These are phyloP conservation scores for Rhagonycha fulva DNA, from an alignment of 2,888 invertebrate species.

Conservation along the genomic window DNA sequence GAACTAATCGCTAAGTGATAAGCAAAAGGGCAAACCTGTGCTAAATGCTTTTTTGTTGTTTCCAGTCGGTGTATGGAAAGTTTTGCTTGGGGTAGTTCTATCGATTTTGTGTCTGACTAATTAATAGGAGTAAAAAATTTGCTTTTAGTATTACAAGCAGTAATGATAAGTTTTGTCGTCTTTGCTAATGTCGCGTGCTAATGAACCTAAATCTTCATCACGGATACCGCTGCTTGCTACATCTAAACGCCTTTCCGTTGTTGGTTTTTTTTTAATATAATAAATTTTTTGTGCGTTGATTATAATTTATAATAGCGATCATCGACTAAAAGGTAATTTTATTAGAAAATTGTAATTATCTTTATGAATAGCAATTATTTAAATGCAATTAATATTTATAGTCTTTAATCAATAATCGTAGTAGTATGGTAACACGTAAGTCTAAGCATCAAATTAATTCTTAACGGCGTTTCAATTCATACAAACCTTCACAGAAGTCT, in stretches of 20 bases:
- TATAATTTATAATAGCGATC: background rate
- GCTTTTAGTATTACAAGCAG: background rate
- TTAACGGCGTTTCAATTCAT: slow-evolving; percentile 6
- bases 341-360: background rate
- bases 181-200: background rate
- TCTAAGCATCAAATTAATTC: slow-evolving; percentile 11
- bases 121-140: background rate
- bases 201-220: slow-evolving; percentile 1
- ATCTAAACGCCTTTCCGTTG: background rate
- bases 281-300: background rate
- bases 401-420: background rate
- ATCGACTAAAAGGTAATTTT: background rate
- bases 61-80: background rate
- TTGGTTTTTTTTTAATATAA: background rate
- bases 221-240: background rate
- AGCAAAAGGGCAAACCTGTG: too few species aligned
- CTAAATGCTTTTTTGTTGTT: too few species aligned
- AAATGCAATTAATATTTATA: slow-evolving; percentile 1
- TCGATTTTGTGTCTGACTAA: background rate
- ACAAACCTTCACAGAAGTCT: slow-evolving; percentile 12
- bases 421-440: background rate
- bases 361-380: background rate
- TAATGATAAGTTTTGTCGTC: background rate
- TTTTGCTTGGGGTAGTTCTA: background rate
- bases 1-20: too few species aligned